Evolutionary conservation across 2,113 vertebrate species (phyloP).

Genomic region (Calyptommatus sinebrachiatus): DNA sequence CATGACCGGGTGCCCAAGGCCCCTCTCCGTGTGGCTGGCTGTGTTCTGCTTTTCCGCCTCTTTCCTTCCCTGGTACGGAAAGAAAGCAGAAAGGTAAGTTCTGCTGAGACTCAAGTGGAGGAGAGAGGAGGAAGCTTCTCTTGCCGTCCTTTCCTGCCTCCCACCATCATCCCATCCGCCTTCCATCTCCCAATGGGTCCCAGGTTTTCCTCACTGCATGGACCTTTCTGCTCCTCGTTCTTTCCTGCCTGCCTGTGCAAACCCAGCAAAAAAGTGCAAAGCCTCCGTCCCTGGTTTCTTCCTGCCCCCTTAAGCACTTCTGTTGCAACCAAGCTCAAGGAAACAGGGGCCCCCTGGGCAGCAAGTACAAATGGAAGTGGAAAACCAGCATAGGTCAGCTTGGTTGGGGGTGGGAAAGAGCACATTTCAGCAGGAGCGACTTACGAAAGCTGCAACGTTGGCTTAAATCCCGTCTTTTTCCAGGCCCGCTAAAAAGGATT

Average conservation of each 20-base stretch:
- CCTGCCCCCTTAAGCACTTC: not conserved
- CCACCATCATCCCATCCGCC: slow-evolving; percentile 39
- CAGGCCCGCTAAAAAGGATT: too few relatives aligned
- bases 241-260: slow-evolving; percentile 20
- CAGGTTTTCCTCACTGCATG: slow-evolving; percentile 57
- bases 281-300: not conserved
- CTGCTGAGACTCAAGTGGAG: slow-evolving; percentile 8
- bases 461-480: too few relatives aligned
- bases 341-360: not conserved
- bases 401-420: too few relatives aligned
- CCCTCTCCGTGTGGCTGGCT: not conserved
- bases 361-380: not conserved
- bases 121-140: slow-evolving; percentile 31
- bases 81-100: slow-evolving; percentile 50
- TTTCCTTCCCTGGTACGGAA: not conserved
- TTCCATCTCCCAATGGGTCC: not conserved
- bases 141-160: slow-evolving; percentile 8
- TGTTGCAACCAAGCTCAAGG: not conserved
- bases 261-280: not conserved
- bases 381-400: too few relatives aligned
- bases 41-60: slow-evolving; percentile 10
- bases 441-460: too few relatives aligned
- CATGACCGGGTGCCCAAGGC: slow-evolving; percentile 53
- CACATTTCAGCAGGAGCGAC: too few relatives aligned
- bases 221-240: slow-evolving; percentile 26